Base-by-base conservation (phyloP, 1,140 invertebrate species). In the Mylabris phalerata region DNA sequence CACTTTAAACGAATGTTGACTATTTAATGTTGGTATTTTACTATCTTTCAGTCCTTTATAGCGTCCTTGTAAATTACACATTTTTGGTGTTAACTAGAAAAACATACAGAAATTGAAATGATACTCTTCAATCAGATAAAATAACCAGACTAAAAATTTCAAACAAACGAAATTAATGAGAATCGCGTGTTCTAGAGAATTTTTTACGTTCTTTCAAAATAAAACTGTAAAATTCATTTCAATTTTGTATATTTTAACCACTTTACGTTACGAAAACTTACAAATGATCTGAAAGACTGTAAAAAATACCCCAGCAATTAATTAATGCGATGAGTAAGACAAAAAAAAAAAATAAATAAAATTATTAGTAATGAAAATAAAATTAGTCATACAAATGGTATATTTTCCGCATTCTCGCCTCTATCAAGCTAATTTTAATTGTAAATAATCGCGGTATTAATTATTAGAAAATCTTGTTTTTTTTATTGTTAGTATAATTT, bases 21-120 rank as follows among this genome's bases (percentile, higher is more conserved):
- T 84, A 57, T 76, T 82, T 73, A 93, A 75, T 71, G 85, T 89
- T 44, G 83, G 80, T 72, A 93, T 88, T 85, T 90, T 91, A 81
- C 85, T 86, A 81, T 90, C 87, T 87, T 89, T 90, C 81, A 93
- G 79, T 75, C 88, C 86, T 73, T 86, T 83, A 79, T 91, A 93
- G 71, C 86, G 85, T 71, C 81, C 80, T 70, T 81, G 82, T 61
- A 84, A 77, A 69, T 78, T 80, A 62, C 74, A 78, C 70, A 82
- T 80, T 52, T 68, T 67, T 26, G 57, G 54, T 4, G 60, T 40
- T 52, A 67, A 61, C 67, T 69, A 69, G 47, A 70, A 68, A 54
- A 67, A 42, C 41, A 42, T 11, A 42, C 9, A 61, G 55, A 66
- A 63, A 68, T 64, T 61, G 62, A 64, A 68, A 64, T 64, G 62